phyloP scores from a whole-genome alignment of 2,113 vertebrate species.

The Dolichotis patagonum region DNA sequence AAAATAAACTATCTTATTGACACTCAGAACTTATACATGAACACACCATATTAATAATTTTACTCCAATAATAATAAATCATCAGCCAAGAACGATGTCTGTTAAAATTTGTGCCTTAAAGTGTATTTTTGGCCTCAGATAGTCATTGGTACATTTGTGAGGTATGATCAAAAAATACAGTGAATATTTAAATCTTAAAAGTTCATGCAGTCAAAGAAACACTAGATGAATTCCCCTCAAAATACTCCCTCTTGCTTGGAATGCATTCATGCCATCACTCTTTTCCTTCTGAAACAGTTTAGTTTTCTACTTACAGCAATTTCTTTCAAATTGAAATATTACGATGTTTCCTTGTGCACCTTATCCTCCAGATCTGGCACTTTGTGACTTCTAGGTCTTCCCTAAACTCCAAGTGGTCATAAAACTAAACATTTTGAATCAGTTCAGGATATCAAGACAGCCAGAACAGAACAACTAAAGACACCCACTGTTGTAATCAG shows the following conservation, averaged over 20 bases:
- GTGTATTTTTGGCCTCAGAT: background rate
- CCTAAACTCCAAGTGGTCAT: background rate
- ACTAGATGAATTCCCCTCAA: background rate
- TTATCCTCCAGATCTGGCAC: background rate
- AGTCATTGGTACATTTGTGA: background rate
- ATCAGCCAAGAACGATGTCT: background rate
- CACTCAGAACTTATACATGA: background rate
- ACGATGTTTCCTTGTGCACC: too few species aligned
- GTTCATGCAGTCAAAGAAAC: background rate
- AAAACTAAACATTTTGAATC: background rate
- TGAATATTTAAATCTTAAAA: background rate
- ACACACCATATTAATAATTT: background rate
- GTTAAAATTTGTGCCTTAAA: slow-evolving; percentile 2
- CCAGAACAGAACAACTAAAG: background rate
- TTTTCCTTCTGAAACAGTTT: background rate
- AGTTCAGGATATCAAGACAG: background rate
- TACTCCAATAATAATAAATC: background rate
- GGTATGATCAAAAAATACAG: background rate
- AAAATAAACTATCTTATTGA: slow-evolving; percentile 26
- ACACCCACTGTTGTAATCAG: background rate
- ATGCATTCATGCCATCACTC: background rate
- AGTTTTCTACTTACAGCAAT: background rate
- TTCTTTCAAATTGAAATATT: background rate
- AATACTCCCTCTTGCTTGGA: background rate
- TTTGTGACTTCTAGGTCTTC: background rate